Percentiles rank a stretch among this genome's conserved stretches.
Evolutionary conservation across 2,113 vertebrate species (phyloP).

Genomic region (Ahaetulla prasina): DNA sequence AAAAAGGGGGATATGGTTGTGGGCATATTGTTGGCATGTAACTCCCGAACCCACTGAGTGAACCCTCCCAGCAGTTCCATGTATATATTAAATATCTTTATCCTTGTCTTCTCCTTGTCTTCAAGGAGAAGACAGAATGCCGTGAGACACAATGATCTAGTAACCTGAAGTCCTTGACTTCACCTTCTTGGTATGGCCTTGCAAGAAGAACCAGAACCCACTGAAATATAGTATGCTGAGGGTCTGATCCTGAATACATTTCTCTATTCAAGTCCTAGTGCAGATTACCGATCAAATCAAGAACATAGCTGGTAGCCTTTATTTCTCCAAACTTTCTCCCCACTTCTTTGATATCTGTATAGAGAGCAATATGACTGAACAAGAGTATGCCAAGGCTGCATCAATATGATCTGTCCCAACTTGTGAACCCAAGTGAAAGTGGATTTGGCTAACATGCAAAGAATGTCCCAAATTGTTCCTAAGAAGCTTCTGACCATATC

Average conservation of each 20-base stretch:
- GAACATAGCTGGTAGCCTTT: background rate
- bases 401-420: background rate
- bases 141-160: background rate
- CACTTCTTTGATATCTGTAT: background rate
- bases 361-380: background rate
- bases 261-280: background rate
- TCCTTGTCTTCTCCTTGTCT: too few species aligned
- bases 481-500: background rate
- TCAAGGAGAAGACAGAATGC: background rate
- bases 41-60: background rate
- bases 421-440: background rate
- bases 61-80: background rate
- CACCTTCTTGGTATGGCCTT: background rate
- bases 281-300: background rate
- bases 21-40: background rate
- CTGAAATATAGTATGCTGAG: background rate
- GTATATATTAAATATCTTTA: background rate
- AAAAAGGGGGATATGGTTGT: background rate
- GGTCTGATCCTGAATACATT: background rate
- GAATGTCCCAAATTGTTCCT: background rate
- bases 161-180: background rate
- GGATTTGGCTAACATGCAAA: background rate
- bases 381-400: background rate
- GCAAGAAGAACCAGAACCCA: background rate
- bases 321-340: background rate